Conservation (phyloP, 2,888 invertebrate genomes). For the Netelia virgata region DNA sequence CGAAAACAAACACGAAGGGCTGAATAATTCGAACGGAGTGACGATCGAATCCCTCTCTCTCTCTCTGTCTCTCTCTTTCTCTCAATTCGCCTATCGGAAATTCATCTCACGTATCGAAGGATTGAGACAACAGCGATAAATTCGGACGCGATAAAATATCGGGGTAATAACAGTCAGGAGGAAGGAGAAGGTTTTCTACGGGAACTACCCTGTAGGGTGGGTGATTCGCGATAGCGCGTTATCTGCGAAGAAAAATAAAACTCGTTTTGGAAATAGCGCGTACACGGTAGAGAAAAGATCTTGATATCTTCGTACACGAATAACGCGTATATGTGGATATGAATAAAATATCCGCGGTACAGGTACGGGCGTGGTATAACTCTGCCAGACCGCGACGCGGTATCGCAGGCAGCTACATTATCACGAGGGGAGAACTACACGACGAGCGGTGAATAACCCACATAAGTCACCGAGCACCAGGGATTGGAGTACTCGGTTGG, state of each 20-base stretch:
- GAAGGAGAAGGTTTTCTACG: not conserved
- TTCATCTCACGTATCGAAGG: slow-evolving; percentile 7
- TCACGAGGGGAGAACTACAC: slow-evolving; percentile 75
- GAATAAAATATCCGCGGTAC: slow-evolving; percentile 9
- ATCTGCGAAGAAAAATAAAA: slow-evolving; percentile 13
- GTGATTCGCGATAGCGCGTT: not conserved
- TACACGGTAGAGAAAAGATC: slow-evolving; percentile 19
- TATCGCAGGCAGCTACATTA: slow-evolving; percentile 79
- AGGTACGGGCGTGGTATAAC: slow-evolving; percentile 11
- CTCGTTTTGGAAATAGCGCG: slow-evolving; percentile 49
- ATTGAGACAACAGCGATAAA: slow-evolving; percentile 35
- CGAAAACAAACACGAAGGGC: not conserved
- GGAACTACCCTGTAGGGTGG: too few relatives aligned
- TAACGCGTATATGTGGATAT: slow-evolving; percentile 22
- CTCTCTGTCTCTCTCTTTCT: not conserved
- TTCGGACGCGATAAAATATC: slow-evolving; percentile 19
- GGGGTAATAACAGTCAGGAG: slow-evolving; percentile 29
- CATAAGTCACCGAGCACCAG: slow-evolving; percentile 62
- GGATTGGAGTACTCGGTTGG: slow-evolving; percentile 51
- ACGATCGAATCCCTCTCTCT: too few relatives aligned
- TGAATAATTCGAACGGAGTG: not conserved
- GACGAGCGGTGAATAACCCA: slow-evolving; percentile 74
- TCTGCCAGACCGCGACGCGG: slow-evolving; percentile 70
- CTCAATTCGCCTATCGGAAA: not conserved
- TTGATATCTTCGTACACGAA: slow-evolving; percentile 21